These are phyloP conservation scores for Alectura lathami DNA, from an alignment of 2,113 vertebrate species.

Conservation along the genomic window DNA sequence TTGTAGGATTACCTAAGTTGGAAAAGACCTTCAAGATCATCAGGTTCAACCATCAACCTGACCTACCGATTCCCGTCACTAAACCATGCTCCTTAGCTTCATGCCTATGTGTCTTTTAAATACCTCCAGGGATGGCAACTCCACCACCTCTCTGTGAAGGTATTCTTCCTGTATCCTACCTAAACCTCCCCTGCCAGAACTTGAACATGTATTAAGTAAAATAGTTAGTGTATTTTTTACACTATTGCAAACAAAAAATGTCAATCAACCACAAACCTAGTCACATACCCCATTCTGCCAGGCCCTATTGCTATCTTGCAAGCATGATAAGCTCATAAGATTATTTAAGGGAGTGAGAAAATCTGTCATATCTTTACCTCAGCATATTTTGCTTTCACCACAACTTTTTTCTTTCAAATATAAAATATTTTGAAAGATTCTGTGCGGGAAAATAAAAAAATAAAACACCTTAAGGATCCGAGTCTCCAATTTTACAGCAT, in stretches of 20 bases:
- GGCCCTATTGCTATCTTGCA: neutral
- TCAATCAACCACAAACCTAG: neutral
- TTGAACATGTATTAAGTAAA: neutral
- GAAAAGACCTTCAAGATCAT: neutral
- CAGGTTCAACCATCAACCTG: neutral
- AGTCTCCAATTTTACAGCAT: neutral
- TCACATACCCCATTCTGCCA: neutral
- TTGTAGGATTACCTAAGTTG: neutral
- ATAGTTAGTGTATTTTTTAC: neutral
- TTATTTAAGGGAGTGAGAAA: neutral
- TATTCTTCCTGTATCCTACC: neutral
- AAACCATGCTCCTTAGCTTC: neutral
- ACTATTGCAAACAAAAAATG: neutral
- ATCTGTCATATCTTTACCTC: neutral
- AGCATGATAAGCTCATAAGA: neutral
- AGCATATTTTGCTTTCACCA: neutral
- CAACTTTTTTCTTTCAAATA: neutral
- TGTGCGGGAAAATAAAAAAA: neutral
- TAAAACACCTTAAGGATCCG: rapidly evolving
- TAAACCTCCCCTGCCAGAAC: neutral
- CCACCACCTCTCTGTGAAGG: neutral
- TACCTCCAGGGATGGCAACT: neutral
- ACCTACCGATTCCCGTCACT: neutral
- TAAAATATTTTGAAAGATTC: neutral
- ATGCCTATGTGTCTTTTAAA: neutral